phyloP scores from a whole-genome alignment of 2,888 invertebrate species.

The Rosalia funebris region DNA sequence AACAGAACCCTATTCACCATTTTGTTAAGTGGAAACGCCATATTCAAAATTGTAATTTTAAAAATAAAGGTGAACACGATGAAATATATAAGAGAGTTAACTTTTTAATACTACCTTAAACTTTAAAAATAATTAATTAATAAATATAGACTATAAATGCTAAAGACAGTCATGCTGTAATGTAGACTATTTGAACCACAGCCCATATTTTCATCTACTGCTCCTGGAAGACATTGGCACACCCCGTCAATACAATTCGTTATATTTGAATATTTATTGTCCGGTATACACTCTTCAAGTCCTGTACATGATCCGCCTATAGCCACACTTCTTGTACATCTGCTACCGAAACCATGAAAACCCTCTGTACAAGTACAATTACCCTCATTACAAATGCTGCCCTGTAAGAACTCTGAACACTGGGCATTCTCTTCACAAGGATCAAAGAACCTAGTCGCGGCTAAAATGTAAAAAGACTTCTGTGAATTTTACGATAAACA shows the following conservation, averaged over 20 bases:
- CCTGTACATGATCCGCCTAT: slow-evolving; percentile 52
- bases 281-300: slow-evolving; percentile 54
- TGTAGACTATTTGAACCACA: slow-evolving; percentile 28
- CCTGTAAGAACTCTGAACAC: slow-evolving; percentile 54
- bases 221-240: slow-evolving; percentile 55
- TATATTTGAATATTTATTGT: slow-evolving; percentile 34
- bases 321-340: slow-evolving; percentile 43
- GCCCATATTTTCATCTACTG: slow-evolving; percentile 36
- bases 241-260: slow-evolving; percentile 52
- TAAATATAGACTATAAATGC: slow-evolving; percentile 11
- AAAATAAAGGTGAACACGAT: no score
- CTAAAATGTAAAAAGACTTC: slow-evolving; percentile 50
- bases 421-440: slow-evolving; percentile 56
- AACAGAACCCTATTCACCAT: no score
- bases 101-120: no score
- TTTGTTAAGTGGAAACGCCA: no score
- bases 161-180: slow-evolving; percentile 4
- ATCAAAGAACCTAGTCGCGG: slow-evolving; percentile 55
- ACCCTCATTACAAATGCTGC: slow-evolving; percentile 49
- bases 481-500: no score
- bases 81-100: no score
- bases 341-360: slow-evolving; percentile 51
- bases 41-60: no score
- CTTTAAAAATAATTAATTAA: no score
- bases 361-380: slow-evolving; percentile 53